Evolutionary conservation across 2,113 vertebrate species (phyloP).

Genomic region (Suricata suricatta): DNA sequence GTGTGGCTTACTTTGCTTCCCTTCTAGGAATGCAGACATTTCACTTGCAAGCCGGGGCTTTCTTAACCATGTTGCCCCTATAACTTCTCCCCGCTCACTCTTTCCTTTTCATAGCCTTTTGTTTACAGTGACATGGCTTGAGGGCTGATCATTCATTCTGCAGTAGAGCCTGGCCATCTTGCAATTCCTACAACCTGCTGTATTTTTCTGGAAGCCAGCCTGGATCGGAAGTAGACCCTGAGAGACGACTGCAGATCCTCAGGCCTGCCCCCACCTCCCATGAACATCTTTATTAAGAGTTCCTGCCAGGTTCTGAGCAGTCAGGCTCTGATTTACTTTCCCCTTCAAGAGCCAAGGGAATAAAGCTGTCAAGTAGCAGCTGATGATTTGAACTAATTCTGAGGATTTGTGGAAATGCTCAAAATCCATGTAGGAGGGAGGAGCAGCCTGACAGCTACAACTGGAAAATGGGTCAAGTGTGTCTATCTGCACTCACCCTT

Average conservation of each 20-base stretch:
- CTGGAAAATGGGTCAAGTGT: not conserved
- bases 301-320: not conserved
- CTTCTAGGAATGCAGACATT: not conserved
- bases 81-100: not conserved
- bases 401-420: conserved; percentile 16
- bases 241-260: not conserved
- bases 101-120: not conserved
- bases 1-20: not conserved
- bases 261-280: accelerated
- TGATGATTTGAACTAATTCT: not conserved
- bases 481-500: not conserved
- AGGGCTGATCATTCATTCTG: not conserved
- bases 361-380: not conserved
- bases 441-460: not conserved
- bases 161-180: not conserved
- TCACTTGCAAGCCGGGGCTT: not conserved
- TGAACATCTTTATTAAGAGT: not conserved
- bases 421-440: not conserved
- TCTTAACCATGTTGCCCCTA: not conserved
- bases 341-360: not conserved
- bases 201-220: not conserved
- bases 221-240: not conserved
- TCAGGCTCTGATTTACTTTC: not conserved
- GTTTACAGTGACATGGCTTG: not conserved
- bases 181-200: not conserved